Evolutionary conservation across 2,888 invertebrate genomes (phyloP), one percentile per base, ranked within the genome.

Genomic region (Leptogaster cylindrica): DNA sequence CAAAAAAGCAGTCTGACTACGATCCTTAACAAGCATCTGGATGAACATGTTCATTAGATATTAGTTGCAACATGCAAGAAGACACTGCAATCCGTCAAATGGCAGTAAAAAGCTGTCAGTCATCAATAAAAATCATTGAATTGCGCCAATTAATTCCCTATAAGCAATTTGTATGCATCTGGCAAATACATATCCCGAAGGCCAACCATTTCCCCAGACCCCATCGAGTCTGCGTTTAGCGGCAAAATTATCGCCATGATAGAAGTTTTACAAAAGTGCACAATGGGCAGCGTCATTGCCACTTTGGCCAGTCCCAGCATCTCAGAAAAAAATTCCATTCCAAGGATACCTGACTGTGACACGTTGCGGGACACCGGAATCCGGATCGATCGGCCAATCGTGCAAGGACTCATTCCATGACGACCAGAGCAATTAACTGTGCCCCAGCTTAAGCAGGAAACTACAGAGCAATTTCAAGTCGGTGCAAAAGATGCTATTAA

Each of bases 31-130:
- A n/a, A n/a, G n/a, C n/a, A n/a, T n/a, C n/a, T n/a, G n/a, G n/a
- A n/a, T n/a, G n/a, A 52, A 52, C 52, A 52, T 31, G 31, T 52
- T 52, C 28, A 52, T 52, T 20, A 14, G 16, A 33, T 33, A 52
- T 52, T 33, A 20, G 52, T n/a, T 16, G 20, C 27, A 52, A 52
- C 14, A 44, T 33, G n/a, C 33, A 5, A 31, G 33, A 10, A 52
- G 52, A 52, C 52, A 52, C 31, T 20, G 33, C 33, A 31, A 52
- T 27, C 52, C 33, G 52, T 52, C 52, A 52, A 52, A 33, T 52
- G 52, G 4, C 16, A 18, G 52, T 52, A 52, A 52, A 52, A 52
- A 52, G 31, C 52, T 52, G 52, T 33, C 52, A 52, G 20, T 18
- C 27, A 27, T 51, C 52, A 52, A 52, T 52, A 52, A 52, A 36